A percentile compares a stretch with the other conserved stretches of the same genome.
Evolutionary conservation across 2,113 vertebrate species (phyloP).

Genomic region (Rhegmatorhina hoffmannsi): DNA sequence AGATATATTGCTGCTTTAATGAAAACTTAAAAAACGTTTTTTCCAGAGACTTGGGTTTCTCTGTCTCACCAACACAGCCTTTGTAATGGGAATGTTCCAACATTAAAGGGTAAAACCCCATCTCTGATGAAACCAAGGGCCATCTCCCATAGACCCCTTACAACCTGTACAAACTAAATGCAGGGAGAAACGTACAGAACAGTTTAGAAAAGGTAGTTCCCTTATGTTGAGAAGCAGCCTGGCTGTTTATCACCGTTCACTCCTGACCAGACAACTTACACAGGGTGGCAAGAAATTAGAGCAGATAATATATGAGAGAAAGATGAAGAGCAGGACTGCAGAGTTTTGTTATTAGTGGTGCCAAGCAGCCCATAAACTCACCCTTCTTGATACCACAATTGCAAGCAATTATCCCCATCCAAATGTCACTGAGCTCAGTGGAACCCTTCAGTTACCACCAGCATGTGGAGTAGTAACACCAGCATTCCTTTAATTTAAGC

Average conservation of each 20-base stretch:
- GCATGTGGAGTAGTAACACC: accelerated
- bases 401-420: not conserved
- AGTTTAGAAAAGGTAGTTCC: not conserved
- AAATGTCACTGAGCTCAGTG: not conserved
- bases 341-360: not conserved
- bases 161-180: not conserved
- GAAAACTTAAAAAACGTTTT: not conserved
- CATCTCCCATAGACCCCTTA: not conserved
- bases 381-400: not conserved
- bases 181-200: not conserved
- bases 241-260: not conserved
- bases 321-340: not conserved
- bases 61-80: not conserved
- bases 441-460: not conserved
- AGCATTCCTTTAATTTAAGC: not conserved
- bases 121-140: not conserved
- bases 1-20: not conserved
- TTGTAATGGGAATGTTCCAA: not conserved
- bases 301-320: not conserved
- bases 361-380: not conserved
- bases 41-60: not conserved
- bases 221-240: not conserved
- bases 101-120: not conserved
- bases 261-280: not conserved
- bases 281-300: not conserved